phyloP scores from a whole-genome alignment of 2,797 vertebrate species.

The Pseudochirops cupreus region DNA sequence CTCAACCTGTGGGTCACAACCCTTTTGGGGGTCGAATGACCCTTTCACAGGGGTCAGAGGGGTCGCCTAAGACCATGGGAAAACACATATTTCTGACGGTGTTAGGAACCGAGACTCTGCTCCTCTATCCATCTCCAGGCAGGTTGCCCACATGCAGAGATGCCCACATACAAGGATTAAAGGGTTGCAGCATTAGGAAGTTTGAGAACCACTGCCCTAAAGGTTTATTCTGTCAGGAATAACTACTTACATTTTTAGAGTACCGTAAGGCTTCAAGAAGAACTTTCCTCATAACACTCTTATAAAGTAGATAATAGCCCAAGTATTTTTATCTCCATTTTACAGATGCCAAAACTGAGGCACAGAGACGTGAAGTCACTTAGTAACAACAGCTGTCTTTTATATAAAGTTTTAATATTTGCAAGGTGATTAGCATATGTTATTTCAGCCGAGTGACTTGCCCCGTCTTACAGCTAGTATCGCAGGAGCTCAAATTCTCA shows the following conservation, averaged over 20 bases:
- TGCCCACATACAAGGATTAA: no score
- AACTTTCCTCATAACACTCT: neutral
- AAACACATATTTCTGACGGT: no score
- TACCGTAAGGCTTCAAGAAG: neutral
- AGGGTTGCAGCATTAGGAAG: no score
- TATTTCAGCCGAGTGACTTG: neutral
- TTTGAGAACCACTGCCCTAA: neutral
- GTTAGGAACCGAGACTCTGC: no score
- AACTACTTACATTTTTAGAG: neutral
- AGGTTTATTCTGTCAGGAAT: neutral
- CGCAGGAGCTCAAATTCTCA: neutral
- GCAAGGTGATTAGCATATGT: neutral
- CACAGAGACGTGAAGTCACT: neutral
- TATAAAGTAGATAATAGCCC: neutral
- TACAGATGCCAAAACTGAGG: neutral
- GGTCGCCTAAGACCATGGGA: no score
- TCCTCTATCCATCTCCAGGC: no score
- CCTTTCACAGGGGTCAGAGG: no score
- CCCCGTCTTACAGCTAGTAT: no score
- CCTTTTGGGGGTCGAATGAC: no score
- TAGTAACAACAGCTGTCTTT: neutral
- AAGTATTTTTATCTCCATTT: neutral
- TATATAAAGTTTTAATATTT: neutral
- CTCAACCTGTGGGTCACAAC: no score
- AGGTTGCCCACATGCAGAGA: no score